Evolutionary conservation across 2,888 invertebrate species (phyloP).

Genomic region (Saturnia pavonia): DNA sequence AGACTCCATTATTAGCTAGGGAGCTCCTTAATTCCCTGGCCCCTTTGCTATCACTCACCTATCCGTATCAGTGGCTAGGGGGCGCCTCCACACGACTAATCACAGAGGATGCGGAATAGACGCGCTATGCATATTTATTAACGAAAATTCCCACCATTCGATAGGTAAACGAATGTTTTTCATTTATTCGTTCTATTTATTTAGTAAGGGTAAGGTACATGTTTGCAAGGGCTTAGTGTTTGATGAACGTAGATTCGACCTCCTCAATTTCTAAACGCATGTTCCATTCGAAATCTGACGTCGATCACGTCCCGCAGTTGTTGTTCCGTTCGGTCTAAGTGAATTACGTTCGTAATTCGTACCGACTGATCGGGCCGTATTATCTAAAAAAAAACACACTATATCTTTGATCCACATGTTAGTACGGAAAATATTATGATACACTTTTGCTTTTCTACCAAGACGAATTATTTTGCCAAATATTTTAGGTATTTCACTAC

Average conservation of each 20-base stretch:
- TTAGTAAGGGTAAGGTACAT: slow-evolving; percentile 66
- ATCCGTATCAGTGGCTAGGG: slow-evolving; percentile 68
- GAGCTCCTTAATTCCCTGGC: slow-evolving; percentile 66
- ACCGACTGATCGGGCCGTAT: slow-evolving; percentile 17
- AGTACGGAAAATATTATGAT: neutral
- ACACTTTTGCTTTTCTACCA: neutral
- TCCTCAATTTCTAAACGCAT: slow-evolving; percentile 67
- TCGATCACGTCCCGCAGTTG: slow-evolving; percentile 57
- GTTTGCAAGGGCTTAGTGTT: slow-evolving; percentile 66
- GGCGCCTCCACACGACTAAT: slow-evolving; percentile 71
- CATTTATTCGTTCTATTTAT: slow-evolving; percentile 76
- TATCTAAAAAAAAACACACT: neutral
- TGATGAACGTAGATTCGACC: slow-evolving; percentile 74
- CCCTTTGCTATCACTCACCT: slow-evolving; percentile 80
- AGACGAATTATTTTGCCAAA: neutral
- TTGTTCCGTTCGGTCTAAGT: slow-evolving; percentile 48
- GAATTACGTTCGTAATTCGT: slow-evolving; percentile 46
- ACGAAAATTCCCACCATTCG: slow-evolving; percentile 72
- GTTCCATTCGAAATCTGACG: slow-evolving; percentile 47
- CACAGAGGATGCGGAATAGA: slow-evolving; percentile 79
- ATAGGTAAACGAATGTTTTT: slow-evolving; percentile 74
- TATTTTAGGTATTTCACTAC: neutral
- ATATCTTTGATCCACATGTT: neutral
- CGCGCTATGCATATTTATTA: slow-evolving; percentile 82
- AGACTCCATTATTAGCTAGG: slow-evolving; percentile 78